phyloP scores from a whole-genome alignment of 2,113 vertebrate genomes.

The Chloropsis hardwickii region DNA sequence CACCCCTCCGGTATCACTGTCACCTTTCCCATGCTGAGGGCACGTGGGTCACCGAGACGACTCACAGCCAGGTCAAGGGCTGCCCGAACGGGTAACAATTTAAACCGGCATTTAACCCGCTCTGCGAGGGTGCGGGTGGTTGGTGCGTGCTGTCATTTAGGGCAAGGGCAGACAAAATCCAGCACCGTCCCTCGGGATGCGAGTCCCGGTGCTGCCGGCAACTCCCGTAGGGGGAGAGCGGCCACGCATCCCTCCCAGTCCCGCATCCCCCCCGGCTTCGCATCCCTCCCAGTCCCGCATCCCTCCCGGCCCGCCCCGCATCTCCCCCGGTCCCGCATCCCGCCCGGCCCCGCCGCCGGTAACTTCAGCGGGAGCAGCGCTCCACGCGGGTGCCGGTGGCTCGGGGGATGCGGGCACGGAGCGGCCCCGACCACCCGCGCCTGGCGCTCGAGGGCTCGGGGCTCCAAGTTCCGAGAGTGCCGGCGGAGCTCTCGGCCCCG shows the following conservation, averaged over 20 bases:
- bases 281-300: fast-evolving
- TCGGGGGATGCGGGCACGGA: not conserved
- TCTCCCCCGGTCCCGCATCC: not conserved
- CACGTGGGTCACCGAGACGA: not conserved
- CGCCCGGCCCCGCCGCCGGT: not conserved
- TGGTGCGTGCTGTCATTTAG: not conserved
- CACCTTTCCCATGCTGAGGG: not conserved
- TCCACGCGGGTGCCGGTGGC: not conserved
- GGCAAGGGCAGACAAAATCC: not conserved
- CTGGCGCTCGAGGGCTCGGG: not conserved
- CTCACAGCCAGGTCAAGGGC: not conserved
- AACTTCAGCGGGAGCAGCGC: not conserved
- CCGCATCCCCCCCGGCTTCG: not conserved
- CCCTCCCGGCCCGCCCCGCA: fast-evolving
- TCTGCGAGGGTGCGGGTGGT: not conserved
- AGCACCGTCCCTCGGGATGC: not conserved
- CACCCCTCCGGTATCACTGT: not conserved
- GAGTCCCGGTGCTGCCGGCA: not conserved
- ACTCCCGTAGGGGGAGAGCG: not conserved
- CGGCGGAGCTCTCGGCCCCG: not conserved
- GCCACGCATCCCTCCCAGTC: not conserved
- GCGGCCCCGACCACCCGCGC: not conserved
- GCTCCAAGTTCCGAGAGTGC: not conserved
- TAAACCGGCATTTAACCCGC: not conserved
- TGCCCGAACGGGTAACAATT: not conserved